phyloP scores from a whole-genome alignment of 1,140 invertebrate genomes.

The Archivesica marissinica region DNA sequence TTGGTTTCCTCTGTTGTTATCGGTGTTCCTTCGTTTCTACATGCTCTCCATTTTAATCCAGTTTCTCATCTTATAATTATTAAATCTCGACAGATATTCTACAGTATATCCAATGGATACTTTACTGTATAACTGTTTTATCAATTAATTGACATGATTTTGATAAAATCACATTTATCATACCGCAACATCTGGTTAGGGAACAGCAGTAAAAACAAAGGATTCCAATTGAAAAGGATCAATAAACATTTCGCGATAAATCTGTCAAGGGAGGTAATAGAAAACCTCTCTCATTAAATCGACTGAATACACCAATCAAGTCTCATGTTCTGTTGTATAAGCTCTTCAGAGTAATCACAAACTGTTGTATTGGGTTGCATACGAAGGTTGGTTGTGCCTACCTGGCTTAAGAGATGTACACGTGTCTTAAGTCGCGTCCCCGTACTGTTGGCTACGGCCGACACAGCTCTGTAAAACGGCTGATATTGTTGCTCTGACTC shows the following conservation, averaged over 20 bases:
- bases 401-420: conserved; percentile 80
- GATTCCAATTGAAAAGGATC: neutral
- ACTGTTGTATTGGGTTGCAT: neutral
- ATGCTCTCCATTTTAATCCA: too few relatives aligned
- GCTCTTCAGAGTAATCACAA: neutral
- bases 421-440: conserved; percentile 80
- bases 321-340: neutral
- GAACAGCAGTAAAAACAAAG: neutral
- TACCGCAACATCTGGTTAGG: too few relatives aligned
- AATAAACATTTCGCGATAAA: neutral
- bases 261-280: too few relatives aligned
- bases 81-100: too few relatives aligned
- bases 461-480: conserved; percentile 78
- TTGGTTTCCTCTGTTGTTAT: too few relatives aligned
- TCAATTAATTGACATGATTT: too few relatives aligned
- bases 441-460: conserved; percentile 81
- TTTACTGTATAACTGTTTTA: too few relatives aligned
- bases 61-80: too few relatives aligned
- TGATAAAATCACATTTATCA: too few relatives aligned
- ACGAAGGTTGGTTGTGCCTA: conserved; percentile 32
- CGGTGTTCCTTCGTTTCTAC: neutral
- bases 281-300: neutral
- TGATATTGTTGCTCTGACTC: conserved; percentile 78
- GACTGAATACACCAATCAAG: neutral
- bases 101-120: too few relatives aligned